Conservation (phyloP, 2,797 vertebrate genomes). For the Tenualosa thibaudeaui region DNA sequence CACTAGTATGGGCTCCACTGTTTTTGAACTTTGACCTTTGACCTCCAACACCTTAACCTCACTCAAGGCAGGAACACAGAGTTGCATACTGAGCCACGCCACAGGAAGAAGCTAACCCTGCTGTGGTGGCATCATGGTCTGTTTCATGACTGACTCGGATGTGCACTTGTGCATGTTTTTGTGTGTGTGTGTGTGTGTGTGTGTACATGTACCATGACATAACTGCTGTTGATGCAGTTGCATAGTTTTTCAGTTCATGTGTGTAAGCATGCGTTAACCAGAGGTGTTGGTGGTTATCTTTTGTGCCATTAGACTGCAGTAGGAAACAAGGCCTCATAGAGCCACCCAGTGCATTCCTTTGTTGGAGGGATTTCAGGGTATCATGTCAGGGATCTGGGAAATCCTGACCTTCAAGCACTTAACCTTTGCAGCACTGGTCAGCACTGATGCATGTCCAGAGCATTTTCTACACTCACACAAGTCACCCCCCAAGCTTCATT, state of each 20-base stretch:
- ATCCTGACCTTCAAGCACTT: neutral
- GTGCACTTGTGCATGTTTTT: neutral
- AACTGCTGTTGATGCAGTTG: neutral
- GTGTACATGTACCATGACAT: neutral
- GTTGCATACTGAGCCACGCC: neutral
- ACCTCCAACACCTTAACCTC: neutral
- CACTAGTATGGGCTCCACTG: neutral
- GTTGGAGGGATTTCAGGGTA: neutral
- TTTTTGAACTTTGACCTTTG: neutral
- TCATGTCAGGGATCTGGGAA: neutral
- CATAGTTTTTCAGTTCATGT: neutral
- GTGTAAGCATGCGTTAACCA: neutral
- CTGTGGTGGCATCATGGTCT: neutral
- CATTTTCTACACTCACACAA: neutral
- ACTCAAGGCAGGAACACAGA: neutral
- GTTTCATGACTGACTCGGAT: neutral
- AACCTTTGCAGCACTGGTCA: no score
- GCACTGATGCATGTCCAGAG: neutral
- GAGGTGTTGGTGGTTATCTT: neutral
- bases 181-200: no score
- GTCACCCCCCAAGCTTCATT: neutral
- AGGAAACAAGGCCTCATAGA: neutral
- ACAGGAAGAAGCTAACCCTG: neutral
- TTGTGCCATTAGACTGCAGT: neutral
- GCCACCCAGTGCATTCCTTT: neutral